A percentile compares a stretch with the other conserved stretches of the same genome.
phyloP scores from a whole-genome alignment of 1,140 invertebrate genomes.

The Helicoverpa zea region DNA sequence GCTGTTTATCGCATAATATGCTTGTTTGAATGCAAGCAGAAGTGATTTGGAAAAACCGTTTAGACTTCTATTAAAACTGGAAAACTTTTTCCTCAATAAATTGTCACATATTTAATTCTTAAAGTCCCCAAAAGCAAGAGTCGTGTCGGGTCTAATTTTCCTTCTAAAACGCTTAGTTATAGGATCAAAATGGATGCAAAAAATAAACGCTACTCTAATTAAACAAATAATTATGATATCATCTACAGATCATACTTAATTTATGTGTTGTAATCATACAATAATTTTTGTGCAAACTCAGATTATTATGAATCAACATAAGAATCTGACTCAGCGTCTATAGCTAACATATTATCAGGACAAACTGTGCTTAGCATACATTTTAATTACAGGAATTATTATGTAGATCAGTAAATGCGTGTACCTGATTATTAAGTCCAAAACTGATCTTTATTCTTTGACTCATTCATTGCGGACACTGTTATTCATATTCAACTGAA shows the following conservation, averaged over 20 bases:
- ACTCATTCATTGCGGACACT: no score
- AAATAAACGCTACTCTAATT: no score
- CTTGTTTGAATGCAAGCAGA: no score
- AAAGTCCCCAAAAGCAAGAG: no score
- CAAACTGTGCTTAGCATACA: not conserved
- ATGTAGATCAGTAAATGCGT: not conserved
- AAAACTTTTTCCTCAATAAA: not conserved
- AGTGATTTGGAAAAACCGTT: no score
- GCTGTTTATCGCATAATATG: not conserved
- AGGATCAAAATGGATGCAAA: no score
- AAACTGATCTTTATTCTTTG: not conserved
- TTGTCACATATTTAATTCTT: not conserved
- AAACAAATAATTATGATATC: not conserved
- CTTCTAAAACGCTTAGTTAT: no score
- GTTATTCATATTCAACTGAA: no score
- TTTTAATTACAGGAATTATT: conserved; percentile 20
- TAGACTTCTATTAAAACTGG: no score
- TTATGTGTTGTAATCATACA: not conserved
- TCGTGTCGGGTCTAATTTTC: no score
- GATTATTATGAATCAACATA: not conserved
- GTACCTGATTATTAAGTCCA: not conserved
- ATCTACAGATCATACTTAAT: not conserved
- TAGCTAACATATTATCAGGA: conserved; percentile 7
- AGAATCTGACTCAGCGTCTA: not conserved
- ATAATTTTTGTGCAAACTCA: conserved; percentile 1